phyloP scores from a whole-genome alignment of 2,888 invertebrate genomes.

The Lymantria monacha region DNA sequence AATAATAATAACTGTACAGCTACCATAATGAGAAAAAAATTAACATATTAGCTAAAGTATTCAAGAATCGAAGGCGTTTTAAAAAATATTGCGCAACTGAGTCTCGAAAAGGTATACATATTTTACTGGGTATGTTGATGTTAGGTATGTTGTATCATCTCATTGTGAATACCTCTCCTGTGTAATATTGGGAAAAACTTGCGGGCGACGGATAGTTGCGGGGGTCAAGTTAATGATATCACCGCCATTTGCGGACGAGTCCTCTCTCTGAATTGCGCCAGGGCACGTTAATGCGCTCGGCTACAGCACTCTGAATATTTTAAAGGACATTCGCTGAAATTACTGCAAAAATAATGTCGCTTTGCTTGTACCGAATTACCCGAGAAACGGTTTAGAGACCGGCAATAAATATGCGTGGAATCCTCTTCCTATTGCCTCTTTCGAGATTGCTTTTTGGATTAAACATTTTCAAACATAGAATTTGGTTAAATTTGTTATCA shows the following conservation, averaged over 20 bases:
- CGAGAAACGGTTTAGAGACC: slow-evolving; percentile 76
- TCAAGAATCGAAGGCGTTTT: too few species aligned
- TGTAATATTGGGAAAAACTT: slow-evolving; percentile 79
- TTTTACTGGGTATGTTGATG: slow-evolving; percentile 36
- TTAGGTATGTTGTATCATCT: slow-evolving; percentile 40
- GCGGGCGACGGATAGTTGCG: slow-evolving; percentile 69
- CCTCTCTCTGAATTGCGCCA: slow-evolving; percentile 74
- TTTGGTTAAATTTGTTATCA: slow-evolving; percentile 21
- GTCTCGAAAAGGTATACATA: slow-evolving; percentile 48
- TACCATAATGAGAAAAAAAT: too few species aligned
- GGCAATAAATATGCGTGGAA: slow-evolving; percentile 76
- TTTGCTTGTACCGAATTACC: slow-evolving; percentile 79
- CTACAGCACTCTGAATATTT: slow-evolving; percentile 80
- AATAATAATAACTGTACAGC: too few species aligned
- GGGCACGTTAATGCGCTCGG: slow-evolving; percentile 78
- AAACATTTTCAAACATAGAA: slow-evolving; percentile 56
- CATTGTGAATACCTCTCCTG: slow-evolving; percentile 62
- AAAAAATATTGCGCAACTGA: slow-evolving; percentile 18
- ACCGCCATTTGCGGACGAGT: slow-evolving; percentile 77
- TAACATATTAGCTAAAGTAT: too few species aligned
- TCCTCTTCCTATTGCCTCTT: slow-evolving; percentile 73
- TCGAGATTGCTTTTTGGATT: slow-evolving; percentile 72
- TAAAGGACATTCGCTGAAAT: slow-evolving; percentile 81
- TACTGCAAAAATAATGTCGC: slow-evolving; percentile 82
- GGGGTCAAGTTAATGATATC: slow-evolving; percentile 81